Percentiles rank a stretch among this genome's conserved stretches.
These are phyloP conservation scores for Grammomys surdaster DNA, from an alignment of 2,113 vertebrate species.

Conservation along the genomic window DNA sequence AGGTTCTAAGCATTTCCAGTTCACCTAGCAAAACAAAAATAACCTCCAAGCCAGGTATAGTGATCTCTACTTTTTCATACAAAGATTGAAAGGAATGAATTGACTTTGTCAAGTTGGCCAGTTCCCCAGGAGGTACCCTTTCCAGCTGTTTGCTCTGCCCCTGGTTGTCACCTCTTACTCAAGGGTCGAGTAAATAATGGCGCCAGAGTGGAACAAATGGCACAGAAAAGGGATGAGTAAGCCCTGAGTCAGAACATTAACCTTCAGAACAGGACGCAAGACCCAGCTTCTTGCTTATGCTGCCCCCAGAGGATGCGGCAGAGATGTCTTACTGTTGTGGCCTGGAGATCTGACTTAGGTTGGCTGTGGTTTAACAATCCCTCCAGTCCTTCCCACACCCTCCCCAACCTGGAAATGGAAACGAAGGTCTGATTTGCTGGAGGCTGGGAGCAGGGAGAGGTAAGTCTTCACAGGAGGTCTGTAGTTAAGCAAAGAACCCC, in stretches of 20 bases:
- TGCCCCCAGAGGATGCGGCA: background rate
- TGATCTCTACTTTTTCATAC: background rate
- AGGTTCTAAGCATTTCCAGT: background rate
- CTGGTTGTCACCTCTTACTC: background rate
- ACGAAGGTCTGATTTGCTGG: conserved; percentile 37
- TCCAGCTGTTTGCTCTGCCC: background rate
- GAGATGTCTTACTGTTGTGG: background rate
- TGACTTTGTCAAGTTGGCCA: background rate
- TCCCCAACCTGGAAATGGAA: background rate
- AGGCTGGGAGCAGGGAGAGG: background rate
- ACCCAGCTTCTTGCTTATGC: background rate
- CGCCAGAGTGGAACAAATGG: background rate
- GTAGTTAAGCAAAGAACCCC: conserved; percentile 1
- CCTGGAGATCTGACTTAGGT: conserved; percentile 30
- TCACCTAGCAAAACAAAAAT: background rate
- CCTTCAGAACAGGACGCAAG: background rate
- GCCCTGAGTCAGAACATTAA: background rate
- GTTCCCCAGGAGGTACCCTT: background rate
- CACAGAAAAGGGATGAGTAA: background rate
- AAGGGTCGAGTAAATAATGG: conserved; percentile 6
- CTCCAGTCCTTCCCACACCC: background rate
- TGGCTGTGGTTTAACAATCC: conserved; percentile 35
- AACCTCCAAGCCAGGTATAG: background rate
- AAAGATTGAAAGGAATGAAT: background rate
- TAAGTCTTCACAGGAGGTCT: conserved; percentile 4